A percentile compares a stretch with the other conserved stretches of the same genome.
Conservation (phyloP, 2,888 invertebrate species). For the Caenorhabditis sulstoni region DNA sequence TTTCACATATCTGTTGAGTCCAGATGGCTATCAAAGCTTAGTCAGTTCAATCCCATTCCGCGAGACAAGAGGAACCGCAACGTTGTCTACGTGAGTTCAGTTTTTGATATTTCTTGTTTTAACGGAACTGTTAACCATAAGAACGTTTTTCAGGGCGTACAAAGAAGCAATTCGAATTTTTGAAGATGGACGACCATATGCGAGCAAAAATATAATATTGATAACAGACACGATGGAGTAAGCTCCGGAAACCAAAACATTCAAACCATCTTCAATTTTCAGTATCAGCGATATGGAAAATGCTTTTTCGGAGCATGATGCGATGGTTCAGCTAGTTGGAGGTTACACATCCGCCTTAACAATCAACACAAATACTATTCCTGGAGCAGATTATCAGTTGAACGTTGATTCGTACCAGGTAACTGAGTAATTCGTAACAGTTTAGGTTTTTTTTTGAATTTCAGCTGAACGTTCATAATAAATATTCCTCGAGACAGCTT, state of each 20-base stretch:
- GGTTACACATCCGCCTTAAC: constrained; percentile 53
- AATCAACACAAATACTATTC: constrained; percentile 31
- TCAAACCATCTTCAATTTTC: constrained; percentile 12
- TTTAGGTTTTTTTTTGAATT: not conserved
- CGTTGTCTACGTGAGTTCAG: constrained; percentile 20
- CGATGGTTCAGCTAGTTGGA: constrained; percentile 43
- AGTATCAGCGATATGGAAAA: constrained; percentile 45
- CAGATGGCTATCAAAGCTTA: constrained; percentile 25
- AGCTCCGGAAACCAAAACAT: not conserved
- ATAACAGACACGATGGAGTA: constrained; percentile 63
- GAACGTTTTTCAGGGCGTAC: constrained; percentile 52
- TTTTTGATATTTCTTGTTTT: too few species aligned
- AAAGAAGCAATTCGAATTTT: constrained; percentile 51
- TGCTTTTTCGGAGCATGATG: constrained; percentile 45
- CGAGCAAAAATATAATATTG: constrained; percentile 60
- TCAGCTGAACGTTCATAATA: constrained; percentile 22
- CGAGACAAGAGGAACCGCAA: constrained; percentile 45
- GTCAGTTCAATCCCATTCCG: constrained; percentile 16
- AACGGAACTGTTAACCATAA: too few species aligned
- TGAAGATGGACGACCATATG: constrained; percentile 39
- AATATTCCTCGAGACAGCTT: constrained; percentile 38
- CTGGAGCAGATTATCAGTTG: constrained; percentile 54
- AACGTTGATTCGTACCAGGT: constrained; percentile 31
- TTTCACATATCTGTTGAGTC: constrained; percentile 40
- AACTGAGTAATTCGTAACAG: not conserved